Evolutionary conservation across 2,113 vertebrate genomes (phyloP), one percentile per base, ranked within the genome.

Genomic region (Rhombomys opimus): DNA sequence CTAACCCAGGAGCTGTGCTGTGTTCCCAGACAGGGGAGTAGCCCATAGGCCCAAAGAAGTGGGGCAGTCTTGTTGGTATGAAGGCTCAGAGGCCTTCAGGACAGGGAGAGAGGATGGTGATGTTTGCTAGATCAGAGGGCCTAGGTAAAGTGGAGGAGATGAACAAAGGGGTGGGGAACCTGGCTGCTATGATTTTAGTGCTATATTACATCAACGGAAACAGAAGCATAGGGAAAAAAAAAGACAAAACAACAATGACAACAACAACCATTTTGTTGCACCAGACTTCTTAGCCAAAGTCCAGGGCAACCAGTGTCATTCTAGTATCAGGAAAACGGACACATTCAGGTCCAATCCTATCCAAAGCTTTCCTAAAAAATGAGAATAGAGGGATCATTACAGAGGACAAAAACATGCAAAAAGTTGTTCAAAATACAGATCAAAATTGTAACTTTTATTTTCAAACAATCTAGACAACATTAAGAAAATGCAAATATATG

Each of bases 241-340:
- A 18, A 17, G 1, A 72, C 41, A 23, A n/a, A 32, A 59, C 17
- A 82, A 50, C 4, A 50, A 73, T 1, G 23, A 35, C 10, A 50
- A n/a, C 14, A 75, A n/a, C 61, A 27, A 73, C 27, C 30, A 3
- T 17, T 78, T 89, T 30, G 35, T 38, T 15, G 23, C 94, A 54
- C 0, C 15, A 82, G 61, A 10, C n/a, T 41, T 93, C 15, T 65
- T 61, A 93, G 41, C 65, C 15, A 76, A 95, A 61, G 17, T 93
- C 90, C 27, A 95, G 87, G n/a, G 9, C 50, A 92, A 90, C 30
- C 18, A 87, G 94, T 90, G 61, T 68, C 7, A 78, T 12, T 76
- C 32, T 78, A 20, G 54, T 72, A 63, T 68, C 15, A 91, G n/a
- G 35, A 80, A 88, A 90, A 59, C 23, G 18, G 35, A 89, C 84